Percentiles rank a stretch among this genome's conserved stretches.
These are phyloP conservation scores for Trachops cirrhosus DNA, from an alignment of 2,797 vertebrate species.

Conservation along the genomic window DNA sequence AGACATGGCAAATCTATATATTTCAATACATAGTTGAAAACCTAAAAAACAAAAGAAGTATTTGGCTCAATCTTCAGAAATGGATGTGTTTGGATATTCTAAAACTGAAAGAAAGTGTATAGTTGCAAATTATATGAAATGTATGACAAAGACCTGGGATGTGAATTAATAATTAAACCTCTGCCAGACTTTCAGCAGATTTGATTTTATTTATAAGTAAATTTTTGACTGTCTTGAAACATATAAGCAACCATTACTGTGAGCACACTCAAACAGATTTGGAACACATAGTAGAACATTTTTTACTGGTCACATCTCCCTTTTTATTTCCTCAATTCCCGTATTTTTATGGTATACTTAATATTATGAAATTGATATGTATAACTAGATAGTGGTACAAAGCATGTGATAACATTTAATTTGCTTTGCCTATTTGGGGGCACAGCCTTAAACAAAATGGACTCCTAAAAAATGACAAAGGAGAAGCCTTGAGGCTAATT, in stretches of 20 bases:
- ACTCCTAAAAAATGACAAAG: not conserved
- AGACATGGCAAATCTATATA: not conserved
- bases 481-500: not conserved
- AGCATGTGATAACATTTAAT: not conserved
- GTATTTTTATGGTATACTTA: not conserved
- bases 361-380: not conserved
- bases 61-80: not conserved
- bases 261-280: not conserved
- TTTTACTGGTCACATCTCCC: not conserved
- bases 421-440: not conserved
- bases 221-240: not conserved
- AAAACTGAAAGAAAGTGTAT: not conserved
- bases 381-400: not conserved
- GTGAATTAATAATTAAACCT: not conserved
- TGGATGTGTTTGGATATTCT: not conserved
- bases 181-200: not conserved
- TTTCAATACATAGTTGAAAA: not conserved
- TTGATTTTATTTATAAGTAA: slow-evolving; percentile 12
- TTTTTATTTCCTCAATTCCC: not conserved
- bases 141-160: not conserved
- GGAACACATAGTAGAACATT: not conserved
- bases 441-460: not conserved
- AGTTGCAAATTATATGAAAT: not conserved
- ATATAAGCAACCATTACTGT: not conserved
- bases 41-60: not conserved